phyloP scores from a whole-genome alignment of 2,113 vertebrate species.

The human (Homo sapiens) region DNA sequence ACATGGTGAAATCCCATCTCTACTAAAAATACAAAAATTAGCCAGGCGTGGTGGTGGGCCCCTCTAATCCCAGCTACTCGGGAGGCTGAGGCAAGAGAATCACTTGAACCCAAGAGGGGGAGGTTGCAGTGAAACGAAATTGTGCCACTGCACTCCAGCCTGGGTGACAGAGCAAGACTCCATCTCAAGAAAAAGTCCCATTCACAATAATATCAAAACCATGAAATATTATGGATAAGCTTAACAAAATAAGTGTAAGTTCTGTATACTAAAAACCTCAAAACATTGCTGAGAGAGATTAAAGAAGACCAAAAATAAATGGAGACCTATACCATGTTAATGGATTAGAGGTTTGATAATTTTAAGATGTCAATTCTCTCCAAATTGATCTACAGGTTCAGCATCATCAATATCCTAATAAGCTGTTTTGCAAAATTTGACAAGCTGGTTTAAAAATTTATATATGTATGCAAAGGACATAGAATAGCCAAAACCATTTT shows the following conservation, averaged over 20 bases:
- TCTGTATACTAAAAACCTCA: neutral
- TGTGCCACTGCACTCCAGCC: no score
- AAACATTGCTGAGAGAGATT: neutral
- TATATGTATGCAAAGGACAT: neutral
- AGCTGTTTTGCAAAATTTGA: neutral
- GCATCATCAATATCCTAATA: neutral
- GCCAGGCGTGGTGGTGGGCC: no score
- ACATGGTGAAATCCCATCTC: no score
- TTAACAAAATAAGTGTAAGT: neutral
- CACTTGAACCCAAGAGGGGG: no score
- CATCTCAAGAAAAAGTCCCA: neutral
- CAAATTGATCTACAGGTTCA: neutral
- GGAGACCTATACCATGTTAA: neutral
- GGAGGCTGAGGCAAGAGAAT: no score
- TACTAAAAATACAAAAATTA: no score
- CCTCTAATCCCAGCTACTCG: no score
- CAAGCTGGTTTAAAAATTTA: neutral
- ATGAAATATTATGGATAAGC: neutral
- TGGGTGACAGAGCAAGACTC: no score
- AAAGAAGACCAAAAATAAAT: neutral
- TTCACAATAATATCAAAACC: neutral
- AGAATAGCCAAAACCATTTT: slow-evolving; percentile 21
- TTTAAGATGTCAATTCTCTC: neutral
- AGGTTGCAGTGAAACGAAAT: no score
- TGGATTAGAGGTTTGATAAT: neutral